A percentile compares a stretch with the other conserved stretches of the same genome.
These are phyloP conservation scores for Drosophila cognata DNA, from an alignment of 2,888 invertebrate genomes.

Conservation along the genomic window DNA sequence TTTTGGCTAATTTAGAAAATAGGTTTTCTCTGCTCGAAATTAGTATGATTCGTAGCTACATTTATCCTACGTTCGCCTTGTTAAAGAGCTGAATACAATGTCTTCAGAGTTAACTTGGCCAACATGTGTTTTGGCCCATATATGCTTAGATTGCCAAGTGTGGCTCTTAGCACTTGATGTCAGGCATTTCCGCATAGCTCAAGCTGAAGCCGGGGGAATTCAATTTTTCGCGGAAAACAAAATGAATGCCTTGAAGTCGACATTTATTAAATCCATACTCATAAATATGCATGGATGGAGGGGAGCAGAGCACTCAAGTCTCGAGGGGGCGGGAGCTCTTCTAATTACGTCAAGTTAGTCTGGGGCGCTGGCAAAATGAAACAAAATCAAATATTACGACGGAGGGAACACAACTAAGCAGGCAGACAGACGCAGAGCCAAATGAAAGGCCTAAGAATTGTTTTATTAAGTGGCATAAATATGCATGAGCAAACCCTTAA, in stretches of 20 bases:
- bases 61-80: conserved; percentile 64
- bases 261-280: conserved; percentile 81
- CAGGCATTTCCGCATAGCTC: conserved; percentile 51
- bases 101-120: conserved; percentile 2
- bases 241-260: conserved; percentile 30
- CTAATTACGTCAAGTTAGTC: conserved; percentile 61
- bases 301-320: conserved; percentile 10
- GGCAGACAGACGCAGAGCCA: conserved; percentile 29
- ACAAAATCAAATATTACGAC: conserved; percentile 47
- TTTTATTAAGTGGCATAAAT: conserved; percentile 77
- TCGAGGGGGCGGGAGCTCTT: conserved; percentile 31
- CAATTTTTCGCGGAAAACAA: conserved; percentile 26
- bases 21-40: conserved; percentile 61
- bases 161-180: conserved; percentile 8
- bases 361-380: conserved; percentile 33
- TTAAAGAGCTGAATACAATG: conserved; percentile 46
- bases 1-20: conserved; percentile 78
- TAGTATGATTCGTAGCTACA: conserved; percentile 61
- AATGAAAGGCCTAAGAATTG: conserved; percentile 50
- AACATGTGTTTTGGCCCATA: conserved; percentile 69
- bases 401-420: conserved; percentile 27
- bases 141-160: conserved; percentile 26
- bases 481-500: conserved; percentile 73
- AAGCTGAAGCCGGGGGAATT: neutral
- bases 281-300: conserved; percentile 76